Percentiles rank a stretch among this genome's conserved stretches.
These are phyloP conservation scores for Casuarius casuarius DNA, from an alignment of 2,113 vertebrate species.

Conservation along the genomic window DNA sequence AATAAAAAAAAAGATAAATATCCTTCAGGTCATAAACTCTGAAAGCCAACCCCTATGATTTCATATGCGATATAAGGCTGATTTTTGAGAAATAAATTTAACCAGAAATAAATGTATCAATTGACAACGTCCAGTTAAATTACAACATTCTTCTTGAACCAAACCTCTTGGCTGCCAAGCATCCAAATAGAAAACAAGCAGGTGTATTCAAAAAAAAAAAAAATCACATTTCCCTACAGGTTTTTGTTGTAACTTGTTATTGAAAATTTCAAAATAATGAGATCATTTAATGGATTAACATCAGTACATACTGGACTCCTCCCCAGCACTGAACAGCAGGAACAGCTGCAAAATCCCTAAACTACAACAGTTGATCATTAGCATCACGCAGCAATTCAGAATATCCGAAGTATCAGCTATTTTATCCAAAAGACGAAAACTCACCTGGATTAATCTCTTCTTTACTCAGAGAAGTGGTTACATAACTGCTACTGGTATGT, in stretches of 20 bases:
- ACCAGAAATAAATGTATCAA: not conserved
- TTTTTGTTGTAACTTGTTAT: not conserved
- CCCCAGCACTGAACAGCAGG: not conserved
- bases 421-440: not conserved
- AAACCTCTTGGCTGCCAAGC: not conserved
- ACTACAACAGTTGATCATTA: not conserved
- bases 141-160: not conserved
- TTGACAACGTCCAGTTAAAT: not conserved
- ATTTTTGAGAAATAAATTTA: not conserved
- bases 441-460: not conserved
- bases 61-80: not conserved
- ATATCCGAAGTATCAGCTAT: not conserved
- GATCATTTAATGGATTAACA: not conserved
- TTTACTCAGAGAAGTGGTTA: not conserved
- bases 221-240: not conserved
- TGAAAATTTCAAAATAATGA: constrained; percentile 6
- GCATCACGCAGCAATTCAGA: not conserved
- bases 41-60: not conserved
- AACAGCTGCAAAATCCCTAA: not conserved
- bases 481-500: not conserved
- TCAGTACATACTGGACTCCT: not conserved
- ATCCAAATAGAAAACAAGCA: not conserved
- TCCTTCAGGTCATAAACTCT: not conserved
- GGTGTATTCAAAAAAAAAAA: not conserved
- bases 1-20: constrained; percentile 32